These are phyloP conservation scores for Himalopsyche anomala DNA, from an alignment of 2,888 invertebrate species.

Conservation along the genomic window DNA sequence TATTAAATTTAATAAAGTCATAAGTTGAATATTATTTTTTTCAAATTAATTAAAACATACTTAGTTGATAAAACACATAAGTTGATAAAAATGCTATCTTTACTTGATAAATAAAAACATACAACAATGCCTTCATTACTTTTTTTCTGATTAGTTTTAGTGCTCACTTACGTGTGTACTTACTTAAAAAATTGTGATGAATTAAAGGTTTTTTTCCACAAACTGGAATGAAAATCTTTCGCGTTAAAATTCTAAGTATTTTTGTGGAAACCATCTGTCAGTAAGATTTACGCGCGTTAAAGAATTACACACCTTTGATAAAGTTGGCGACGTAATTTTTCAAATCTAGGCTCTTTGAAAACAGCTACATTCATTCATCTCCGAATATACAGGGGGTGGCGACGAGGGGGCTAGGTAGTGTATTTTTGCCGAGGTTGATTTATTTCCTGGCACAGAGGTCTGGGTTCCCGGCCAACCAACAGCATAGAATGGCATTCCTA, in stretches of 20 bases:
- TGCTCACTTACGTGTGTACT: too few relatives aligned
- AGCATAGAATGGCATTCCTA: not conserved
- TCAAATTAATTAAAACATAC: too few relatives aligned
- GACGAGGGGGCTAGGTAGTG: not conserved
- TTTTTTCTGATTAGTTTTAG: too few relatives aligned
- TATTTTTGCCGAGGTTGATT: conserved; percentile 51
- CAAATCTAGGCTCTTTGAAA: conserved; percentile 26
- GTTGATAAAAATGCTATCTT: too few relatives aligned
- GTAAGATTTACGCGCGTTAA: conserved; percentile 9
- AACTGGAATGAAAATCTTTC: not conserved
- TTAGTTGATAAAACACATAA: too few relatives aligned
- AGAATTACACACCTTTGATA: conserved; percentile 31
- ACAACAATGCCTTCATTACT: too few relatives aligned
- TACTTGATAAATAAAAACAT: too few relatives aligned
- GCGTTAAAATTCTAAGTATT: not conserved
- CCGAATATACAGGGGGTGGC: not conserved
- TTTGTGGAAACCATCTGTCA: not conserved
- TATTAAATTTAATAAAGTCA: too few relatives aligned
- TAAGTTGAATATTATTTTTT: too few relatives aligned
- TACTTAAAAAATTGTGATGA: too few relatives aligned
- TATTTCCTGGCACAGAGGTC: conserved; percentile 51
- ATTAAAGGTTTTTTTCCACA: not conserved
- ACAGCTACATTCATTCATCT: conserved; percentile 38
- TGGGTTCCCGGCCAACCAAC: conserved; percentile 48
- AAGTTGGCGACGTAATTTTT: conserved; percentile 5